Base-by-base conservation (phyloP, 1,140 invertebrate genomes). In the Ceratina calcarata region DNA sequence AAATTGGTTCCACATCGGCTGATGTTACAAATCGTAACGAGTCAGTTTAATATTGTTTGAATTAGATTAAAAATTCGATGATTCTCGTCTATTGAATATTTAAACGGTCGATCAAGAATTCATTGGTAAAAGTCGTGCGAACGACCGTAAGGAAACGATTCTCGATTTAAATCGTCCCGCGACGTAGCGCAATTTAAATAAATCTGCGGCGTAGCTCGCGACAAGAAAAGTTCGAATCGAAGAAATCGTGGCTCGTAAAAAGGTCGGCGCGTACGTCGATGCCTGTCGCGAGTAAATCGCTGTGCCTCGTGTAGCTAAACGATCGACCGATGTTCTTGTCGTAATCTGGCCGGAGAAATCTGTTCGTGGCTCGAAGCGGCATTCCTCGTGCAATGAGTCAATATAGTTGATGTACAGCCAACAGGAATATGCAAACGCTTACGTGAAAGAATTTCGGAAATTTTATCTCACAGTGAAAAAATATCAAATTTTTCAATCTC, bases 311-410 rank as follows among this genome's bases (percentile, higher is more conserved):
- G 67, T 71, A 71, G 58, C 58, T 37, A 78, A 78, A 78, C 58
- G 77, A 74, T 22, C 61, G 37, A 49, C 51, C 60, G 60, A 49
- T 58, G 77, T 64, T 71, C 76, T 53, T 60, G 57, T 76, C 53
- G 67, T 72, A 81, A 86, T 84, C 74, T 60, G 60, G 20, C 24
- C 49, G 15, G 55, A 65, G 78, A 80, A 74, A 77, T 85, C 75
- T 86, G 20, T 10, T 15, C 57, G 16, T 15, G 72, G 53, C 55
- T 32, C 37, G 37, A 45, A 45, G 37, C 55, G 18, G 51, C 69
- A 49, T 78, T 62, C 74, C 60, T 51, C 62, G 72, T 61, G 60
- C 61, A 67, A 71, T 62, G 66, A 84, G 73, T 77, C 78, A 84
- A 45, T 45, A 78, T 85, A 81, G 27, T 70, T 68, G 58, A 15